Evolutionary conservation across 2,797 vertebrate genomes (phyloP).

Genomic region (Florisuga fusca): DNA sequence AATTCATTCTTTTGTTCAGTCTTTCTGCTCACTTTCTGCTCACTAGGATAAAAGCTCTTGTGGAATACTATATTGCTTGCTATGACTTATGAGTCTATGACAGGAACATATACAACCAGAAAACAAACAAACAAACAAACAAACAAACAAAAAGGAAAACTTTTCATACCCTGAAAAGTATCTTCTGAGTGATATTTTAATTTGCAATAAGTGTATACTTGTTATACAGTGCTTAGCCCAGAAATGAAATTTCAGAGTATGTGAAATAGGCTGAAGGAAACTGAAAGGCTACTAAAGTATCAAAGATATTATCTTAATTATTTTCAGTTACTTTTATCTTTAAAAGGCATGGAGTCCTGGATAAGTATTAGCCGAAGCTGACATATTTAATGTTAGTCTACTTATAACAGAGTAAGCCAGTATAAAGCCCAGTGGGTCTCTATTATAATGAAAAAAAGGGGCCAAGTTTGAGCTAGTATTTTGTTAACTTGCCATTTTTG

Average conservation of each 20-base stretch:
- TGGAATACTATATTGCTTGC: slow-evolving; percentile 7
- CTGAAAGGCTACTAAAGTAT: not conserved
- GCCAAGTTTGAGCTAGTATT: not conserved
- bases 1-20: slow-evolving; percentile 63
- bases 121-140: not conserved
- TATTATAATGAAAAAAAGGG: not conserved
- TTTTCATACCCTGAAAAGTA: not conserved
- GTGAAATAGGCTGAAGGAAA: not conserved
- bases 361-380: not conserved
- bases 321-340: not conserved
- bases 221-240: not conserved
- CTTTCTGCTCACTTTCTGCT: slow-evolving; percentile 64
- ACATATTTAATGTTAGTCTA: not conserved
- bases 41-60: slow-evolving; percentile 43
- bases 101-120: not conserved
- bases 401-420: not conserved
- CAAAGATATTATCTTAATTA: not conserved
- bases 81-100: not conserved
- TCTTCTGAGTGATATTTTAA: not conserved
- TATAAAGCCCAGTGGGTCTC: not conserved
- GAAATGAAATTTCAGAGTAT: not conserved
- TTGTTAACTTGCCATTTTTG: not conserved
- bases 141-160: not conserved
- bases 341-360: not conserved
- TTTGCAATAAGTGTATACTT: not conserved